Base-by-base conservation (phyloP, 2,113 vertebrate species). In the Myiozetetes cayanensis region DNA sequence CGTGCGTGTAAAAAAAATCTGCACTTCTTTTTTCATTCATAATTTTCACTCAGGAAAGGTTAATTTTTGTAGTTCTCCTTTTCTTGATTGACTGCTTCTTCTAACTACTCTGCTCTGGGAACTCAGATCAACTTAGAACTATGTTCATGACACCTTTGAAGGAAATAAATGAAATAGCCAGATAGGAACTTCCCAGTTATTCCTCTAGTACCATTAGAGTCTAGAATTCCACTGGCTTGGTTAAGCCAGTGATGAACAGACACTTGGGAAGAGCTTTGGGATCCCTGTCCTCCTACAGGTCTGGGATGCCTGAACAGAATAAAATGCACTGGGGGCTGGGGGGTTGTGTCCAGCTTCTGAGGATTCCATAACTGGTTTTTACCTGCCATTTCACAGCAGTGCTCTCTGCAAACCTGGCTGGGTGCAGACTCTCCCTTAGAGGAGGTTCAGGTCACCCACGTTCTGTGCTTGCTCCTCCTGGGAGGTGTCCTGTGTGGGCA, bases 251-350 rank as follows among this genome's bases (percentile, higher is more conserved):
- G 61, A 21, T 12, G 56, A 47, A 28, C 6, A 39, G 31, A 14
- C 43, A 23, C 39, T 63, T 63, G 47, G 50, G 53, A 71, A 62
- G 43, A 77, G 55, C 52, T 19, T 27, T 43, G 18, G 47, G 53
- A 14, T 67, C 20, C 35, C 4, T 33, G 43, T 21, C 27, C 20
- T 44, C 1, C 0, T 35, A 7, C 22, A 27, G 56, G 13, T 33
- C 13, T 90, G 66, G 80, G 47, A 14, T 56, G 41, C 37, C 62
- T 56, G 59, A 70, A 10, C 21, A 14, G 44, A n/a, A 1, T 33
- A 19, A 63, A 52, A 53, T 20, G 39, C n/a, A 6, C 15, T 33
- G 70, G 35, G 14, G 56, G 20, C 28, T 14, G 8, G 22, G 25
- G 22, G 1, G 1, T 68, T 58, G 12, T 73, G 47, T 14, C 2